Base-by-base conservation (phyloP, 1,140 invertebrate species). In the Pollicipes pollicipes region DNA sequence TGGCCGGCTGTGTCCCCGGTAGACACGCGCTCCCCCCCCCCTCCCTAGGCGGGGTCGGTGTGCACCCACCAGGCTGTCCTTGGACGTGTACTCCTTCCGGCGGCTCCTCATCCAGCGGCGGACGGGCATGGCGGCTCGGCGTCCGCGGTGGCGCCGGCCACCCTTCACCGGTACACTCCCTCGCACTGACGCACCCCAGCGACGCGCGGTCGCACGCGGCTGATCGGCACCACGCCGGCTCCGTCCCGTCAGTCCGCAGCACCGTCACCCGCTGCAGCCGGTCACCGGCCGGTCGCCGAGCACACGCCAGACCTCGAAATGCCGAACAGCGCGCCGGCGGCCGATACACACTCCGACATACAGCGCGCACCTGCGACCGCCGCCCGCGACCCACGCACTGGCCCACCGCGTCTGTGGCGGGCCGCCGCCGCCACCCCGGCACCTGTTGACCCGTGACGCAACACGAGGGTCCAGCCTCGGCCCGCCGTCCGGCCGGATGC, bases 11-110 rank as follows among this genome's bases (percentile, higher is more conserved):
- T n/a, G n/a, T n/a, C n/a, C n/a, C n/a, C n/a, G n/a, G n/a, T n/a
- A n/a, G n/a, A n/a, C n/a, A n/a, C n/a, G n/a, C n/a, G n/a, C n/a
- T n/a, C n/a, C n/a, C n/a, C n/a, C n/a, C n/a, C n/a, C n/a, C n/a
- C n/a, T n/a, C n/a, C n/a, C n/a, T n/a, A n/a, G n/a, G n/a, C n/a
- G n/a, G n/a, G n/a, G n/a, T n/a, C n/a, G n/a, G n/a, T n/a, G n/a
- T n/a, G 8, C 27, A 66, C 64, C 64, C 64, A 66, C 64, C 64
- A 66, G 64, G 28, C 64, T 66, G 27, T 66, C 64, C 1, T 66
- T 66, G 64, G 64, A 66, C 17, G 64, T 66, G 64, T 66, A 66
- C 64, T 66, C 64, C 10, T 66, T 66, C 45, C 24, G 13, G 45
- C 45, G 45, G 16, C 64, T 24, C 10, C 28, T 66, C 10, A 8